Conservation (phyloP, 2,113 vertebrate genomes). For the Apteryx owenii region DNA sequence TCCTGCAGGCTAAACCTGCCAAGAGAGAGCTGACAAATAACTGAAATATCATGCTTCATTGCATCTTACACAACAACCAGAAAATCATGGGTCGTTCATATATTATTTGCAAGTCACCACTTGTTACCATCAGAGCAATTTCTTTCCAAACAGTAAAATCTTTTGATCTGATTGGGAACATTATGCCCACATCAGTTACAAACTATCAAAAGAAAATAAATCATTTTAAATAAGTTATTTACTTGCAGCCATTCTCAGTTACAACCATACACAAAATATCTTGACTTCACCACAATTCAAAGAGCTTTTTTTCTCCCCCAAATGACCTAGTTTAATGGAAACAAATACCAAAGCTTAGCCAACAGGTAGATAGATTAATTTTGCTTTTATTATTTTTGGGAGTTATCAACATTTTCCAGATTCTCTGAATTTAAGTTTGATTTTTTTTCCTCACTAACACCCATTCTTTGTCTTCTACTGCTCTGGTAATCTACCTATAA, state of each 20-base stretch:
- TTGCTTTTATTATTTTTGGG: background rate
- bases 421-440: background rate
- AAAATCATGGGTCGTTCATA: background rate
- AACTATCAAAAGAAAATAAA: too few relatives aligned
- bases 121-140: too few relatives aligned
- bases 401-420: background rate
- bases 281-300: too few relatives aligned
- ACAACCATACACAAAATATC: too few relatives aligned
- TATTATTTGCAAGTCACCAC: background rate
- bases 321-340: background rate
- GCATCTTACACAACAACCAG: background rate
- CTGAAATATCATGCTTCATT: background rate
- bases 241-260: too few relatives aligned
- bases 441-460: background rate
- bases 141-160: too few relatives aligned
- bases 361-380: background rate
- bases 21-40: background rate
- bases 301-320: background rate
- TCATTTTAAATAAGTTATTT: too few relatives aligned
- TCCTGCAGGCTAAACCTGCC: background rate
- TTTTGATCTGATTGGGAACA: too few relatives aligned
- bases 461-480: background rate
- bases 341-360: background rate
- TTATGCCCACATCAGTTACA: too few relatives aligned
- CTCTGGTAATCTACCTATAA: background rate